Base-by-base conservation (phyloP, 2,888 invertebrate genomes). In the Smittia sp. region DNA sequence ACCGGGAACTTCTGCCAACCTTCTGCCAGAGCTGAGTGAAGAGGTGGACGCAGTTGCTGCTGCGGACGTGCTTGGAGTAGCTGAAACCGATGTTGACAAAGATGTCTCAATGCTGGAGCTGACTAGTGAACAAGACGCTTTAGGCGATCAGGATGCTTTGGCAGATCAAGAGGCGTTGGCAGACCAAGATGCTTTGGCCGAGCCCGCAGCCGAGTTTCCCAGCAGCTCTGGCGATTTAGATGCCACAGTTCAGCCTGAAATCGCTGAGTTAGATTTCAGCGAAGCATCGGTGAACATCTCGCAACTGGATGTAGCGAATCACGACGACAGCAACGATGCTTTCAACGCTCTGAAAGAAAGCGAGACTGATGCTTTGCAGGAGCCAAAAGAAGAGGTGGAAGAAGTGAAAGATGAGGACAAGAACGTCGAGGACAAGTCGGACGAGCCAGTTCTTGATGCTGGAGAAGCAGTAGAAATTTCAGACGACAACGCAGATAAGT, bases 331-430 rank as follows among this genome's bases (percentile, higher is more conserved):
- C 22, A 73, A 73, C 39, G 73, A 73, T 65, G 73, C 65, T 7
- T 73, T 73, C 9, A 58, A 73, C 24, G 73, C 73, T 1, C 25
- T 73, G 11, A 73, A 73, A 27, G 58, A 38, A 9, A 22, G 38
- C 0, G 72, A 72, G 32, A 39, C 22, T n/a, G 62, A 72, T 15
- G 72, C 39, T 22, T 24, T 72, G n/a, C 24, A 63, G 1, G 13
- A 15, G 6, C 39, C 54, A 20, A 46, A 46, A 66, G 72, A 74
- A 7, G 65, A 73, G 58, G 39, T 41, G 7, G 62, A 66, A 24
- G 74, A 54, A 75, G 66, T 20, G 74, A 75, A 25, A 63, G 74
- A 76, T 18, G 68, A 75, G 20, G 75, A 74, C 25, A 76, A 75
- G 75, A 75, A 54, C 41, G 74, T 75, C 13, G 74, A 74, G 41